Evolutionary conservation across 1,140 invertebrate genomes (phyloP).

Genomic region (Eciton burchellii): DNA sequence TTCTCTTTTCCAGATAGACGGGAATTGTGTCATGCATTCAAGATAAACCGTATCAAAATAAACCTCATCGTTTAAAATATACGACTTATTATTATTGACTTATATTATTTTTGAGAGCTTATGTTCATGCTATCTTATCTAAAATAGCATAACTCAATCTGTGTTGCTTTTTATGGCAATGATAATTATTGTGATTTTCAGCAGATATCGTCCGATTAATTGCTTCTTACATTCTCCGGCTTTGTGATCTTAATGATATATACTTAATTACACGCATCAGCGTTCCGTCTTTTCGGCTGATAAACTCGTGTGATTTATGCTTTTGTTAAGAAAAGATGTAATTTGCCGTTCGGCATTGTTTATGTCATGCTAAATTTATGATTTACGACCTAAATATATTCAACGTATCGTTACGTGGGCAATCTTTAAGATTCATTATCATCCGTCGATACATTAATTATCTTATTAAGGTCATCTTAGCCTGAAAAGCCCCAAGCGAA

Average conservation of each 20-base stretch:
- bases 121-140: constrained; percentile 34
- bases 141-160: constrained; percentile 16
- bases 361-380: constrained; percentile 16
- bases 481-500: not conserved
- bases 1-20: not conserved
- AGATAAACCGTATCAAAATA: not conserved
- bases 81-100: constrained; percentile 3
- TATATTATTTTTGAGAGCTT: not conserved
- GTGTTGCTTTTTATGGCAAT: constrained; percentile 1
- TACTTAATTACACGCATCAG: constrained; percentile 45
- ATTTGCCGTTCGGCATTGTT: not conserved
- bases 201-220: constrained; percentile 36
- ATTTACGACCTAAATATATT: not conserved
- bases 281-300: constrained; percentile 7
- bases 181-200: constrained; percentile 45
- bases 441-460: not conserved
- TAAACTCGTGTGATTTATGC: constrained; percentile 24
- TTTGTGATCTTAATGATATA: constrained; percentile 31
- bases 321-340: constrained; percentile 30
- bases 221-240: constrained; percentile 33
- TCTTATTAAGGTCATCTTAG: too few relatives aligned
- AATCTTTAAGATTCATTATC: not conserved
- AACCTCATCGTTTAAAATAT: not conserved
- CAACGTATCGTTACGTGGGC: not conserved
- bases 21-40: too few relatives aligned